Evolutionary conservation across 2,888 invertebrate species (phyloP).

Genomic region (Lacanobia wlatinum): DNA sequence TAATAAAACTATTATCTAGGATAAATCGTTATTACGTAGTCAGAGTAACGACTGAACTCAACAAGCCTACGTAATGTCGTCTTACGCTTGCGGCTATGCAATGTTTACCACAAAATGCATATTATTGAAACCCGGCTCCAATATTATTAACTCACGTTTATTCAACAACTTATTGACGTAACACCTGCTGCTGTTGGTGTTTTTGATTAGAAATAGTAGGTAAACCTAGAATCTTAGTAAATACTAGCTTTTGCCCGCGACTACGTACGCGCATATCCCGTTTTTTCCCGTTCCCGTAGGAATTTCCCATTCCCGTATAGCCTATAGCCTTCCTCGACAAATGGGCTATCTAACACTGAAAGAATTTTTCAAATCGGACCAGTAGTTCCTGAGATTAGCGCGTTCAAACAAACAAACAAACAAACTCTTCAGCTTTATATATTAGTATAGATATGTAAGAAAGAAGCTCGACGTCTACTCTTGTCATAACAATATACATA

Average conservation of each 20-base stretch:
- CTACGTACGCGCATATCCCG: too few species aligned
- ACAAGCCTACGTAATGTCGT: constrained; percentile 37
- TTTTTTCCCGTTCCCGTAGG: too few species aligned
- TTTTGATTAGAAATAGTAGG: constrained; percentile 5
- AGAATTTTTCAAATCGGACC: too few species aligned
- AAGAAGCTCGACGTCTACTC: not conserved
- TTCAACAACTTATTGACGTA: constrained; percentile 34
- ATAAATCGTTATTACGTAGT: constrained; percentile 45
- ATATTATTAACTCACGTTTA: constrained; percentile 43
- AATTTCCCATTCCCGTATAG: too few species aligned
- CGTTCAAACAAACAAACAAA: too few species aligned
- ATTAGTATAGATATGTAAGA: too few species aligned
- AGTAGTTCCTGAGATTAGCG: too few species aligned
- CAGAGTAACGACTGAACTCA: constrained; percentile 1
- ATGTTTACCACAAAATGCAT: constrained; percentile 56
- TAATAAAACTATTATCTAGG: constrained; percentile 13
- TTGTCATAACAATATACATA: not conserved
- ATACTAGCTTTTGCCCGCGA: too few species aligned
- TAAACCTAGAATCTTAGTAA: not conserved
- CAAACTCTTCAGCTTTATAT: too few species aligned
- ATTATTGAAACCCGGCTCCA: constrained; percentile 35
- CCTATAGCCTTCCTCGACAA: too few species aligned
- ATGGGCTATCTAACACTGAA: too few species aligned
- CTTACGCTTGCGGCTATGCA: constrained; percentile 31
- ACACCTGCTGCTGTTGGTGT: constrained; percentile 22